Percentiles rank a stretch among this genome's conserved stretches.
These are phyloP conservation scores for Chloropsis hardwickii DNA, from an alignment of 2,113 vertebrate genomes.

Conservation along the genomic window DNA sequence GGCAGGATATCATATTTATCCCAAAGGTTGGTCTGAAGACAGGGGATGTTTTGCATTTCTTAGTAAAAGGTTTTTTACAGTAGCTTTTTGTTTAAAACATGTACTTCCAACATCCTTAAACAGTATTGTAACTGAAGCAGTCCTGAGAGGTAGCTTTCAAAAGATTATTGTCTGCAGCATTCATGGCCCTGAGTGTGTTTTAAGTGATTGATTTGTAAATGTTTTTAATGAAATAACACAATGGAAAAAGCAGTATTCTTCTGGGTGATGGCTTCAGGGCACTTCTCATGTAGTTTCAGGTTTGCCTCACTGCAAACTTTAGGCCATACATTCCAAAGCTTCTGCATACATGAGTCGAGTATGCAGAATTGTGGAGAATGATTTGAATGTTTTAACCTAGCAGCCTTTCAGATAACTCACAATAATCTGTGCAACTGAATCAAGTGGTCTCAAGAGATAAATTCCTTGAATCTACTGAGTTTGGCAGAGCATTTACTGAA, in stretches of 20 bases:
- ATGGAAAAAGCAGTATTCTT: not conserved
- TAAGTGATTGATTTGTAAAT: not conserved
- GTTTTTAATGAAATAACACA: not conserved
- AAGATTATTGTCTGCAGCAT: not conserved
- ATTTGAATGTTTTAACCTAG: not conserved
- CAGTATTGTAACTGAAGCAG: not conserved
- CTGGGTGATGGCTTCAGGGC: not conserved
- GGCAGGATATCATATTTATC: not conserved
- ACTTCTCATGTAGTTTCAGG: not conserved
- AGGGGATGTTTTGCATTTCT: not conserved
- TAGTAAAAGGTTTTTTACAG: not conserved
- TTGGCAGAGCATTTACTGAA: not conserved
- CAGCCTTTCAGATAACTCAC: not conserved
- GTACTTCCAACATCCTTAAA: not conserved
- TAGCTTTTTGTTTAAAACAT: not conserved
- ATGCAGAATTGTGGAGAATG: fast-evolving
- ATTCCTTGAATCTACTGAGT: not conserved
- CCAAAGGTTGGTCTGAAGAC: not conserved
- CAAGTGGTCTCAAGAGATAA: not conserved
- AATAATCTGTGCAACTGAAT: not conserved
- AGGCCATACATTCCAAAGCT: not conserved
- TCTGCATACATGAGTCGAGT: not conserved
- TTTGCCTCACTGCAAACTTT: not conserved
- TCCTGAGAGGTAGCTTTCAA: not conserved
- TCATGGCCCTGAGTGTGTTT: not conserved